Percentiles rank a stretch among this genome's conserved stretches.
Conservation (phyloP, 1,140 invertebrate genomes). For the Marisa cornuarietis region DNA sequence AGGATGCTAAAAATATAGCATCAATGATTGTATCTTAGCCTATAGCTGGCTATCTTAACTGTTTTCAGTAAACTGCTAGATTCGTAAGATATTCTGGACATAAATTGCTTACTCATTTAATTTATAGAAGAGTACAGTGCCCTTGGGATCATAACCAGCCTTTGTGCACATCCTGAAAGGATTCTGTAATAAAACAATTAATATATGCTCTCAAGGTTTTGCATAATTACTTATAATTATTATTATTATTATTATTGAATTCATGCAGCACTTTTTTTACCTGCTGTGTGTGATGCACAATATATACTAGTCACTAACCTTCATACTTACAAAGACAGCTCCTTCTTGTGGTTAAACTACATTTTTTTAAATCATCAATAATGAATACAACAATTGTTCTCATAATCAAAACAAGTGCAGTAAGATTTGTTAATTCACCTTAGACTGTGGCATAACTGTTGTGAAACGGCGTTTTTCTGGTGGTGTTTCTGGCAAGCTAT, state of each 20-base stretch:
- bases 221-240: no score
- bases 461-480: slow-evolving; percentile 49
- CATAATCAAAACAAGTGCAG: no score
- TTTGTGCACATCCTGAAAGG: slow-evolving; percentile 52
- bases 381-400: neutral
- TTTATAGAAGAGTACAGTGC: slow-evolving; percentile 58
- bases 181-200: slow-evolving; percentile 36
- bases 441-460: slow-evolving; percentile 26
- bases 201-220: neutral
- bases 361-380: neutral
- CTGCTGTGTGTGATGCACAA: no score
- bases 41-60: no score
- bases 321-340: neutral
- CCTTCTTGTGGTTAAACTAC: neutral
- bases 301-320: neutral
- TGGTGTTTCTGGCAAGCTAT: slow-evolving; percentile 53
- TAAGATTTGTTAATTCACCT: slow-evolving; percentile 30
- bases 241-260: no score
- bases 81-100: no score
- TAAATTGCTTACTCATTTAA: slow-evolving; percentile 44
- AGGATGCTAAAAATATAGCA: no score
- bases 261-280: no score
- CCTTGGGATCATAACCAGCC: slow-evolving; percentile 41
- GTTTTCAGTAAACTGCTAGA: no score
- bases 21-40: no score